These are phyloP conservation scores for Phymatocera aterrima DNA, from an alignment of 2,888 invertebrate genomes.

Conservation along the genomic window DNA sequence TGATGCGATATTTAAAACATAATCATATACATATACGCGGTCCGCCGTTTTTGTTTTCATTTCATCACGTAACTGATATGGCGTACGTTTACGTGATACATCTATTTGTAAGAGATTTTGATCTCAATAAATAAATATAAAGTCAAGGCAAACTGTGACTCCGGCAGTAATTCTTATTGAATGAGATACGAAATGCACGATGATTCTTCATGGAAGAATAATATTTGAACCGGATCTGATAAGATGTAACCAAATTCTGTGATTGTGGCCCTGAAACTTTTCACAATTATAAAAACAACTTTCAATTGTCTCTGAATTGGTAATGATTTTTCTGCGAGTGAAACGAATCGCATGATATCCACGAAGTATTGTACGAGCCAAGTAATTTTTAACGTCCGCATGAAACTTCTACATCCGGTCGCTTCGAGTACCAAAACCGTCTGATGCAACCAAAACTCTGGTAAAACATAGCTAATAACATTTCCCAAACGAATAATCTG, in stretches of 20 bases:
- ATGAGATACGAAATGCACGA: not conserved
- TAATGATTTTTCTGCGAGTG: not conserved
- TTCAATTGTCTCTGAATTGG: too few species aligned
- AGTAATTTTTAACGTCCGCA: not conserved
- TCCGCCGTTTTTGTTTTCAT: not conserved
- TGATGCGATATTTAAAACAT: not conserved
- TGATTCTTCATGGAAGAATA: not conserved
- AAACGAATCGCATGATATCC: not conserved
- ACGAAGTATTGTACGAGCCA: not conserved
- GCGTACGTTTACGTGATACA: not conserved
- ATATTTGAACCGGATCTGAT: conserved; percentile 2
- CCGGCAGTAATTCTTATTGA: not conserved
- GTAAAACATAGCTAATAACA: not conserved
- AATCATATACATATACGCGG: too few species aligned
- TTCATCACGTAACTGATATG: not conserved
- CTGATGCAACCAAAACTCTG: not conserved
- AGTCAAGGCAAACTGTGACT: not conserved
- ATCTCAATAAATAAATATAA: too few species aligned
- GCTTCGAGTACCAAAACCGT: not conserved
- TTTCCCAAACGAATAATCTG: not conserved
- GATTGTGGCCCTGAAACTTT: not conserved
- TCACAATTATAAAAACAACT: not conserved
- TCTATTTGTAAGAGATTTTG: not conserved
- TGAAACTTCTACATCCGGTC: not conserved
- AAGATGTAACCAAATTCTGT: not conserved